phyloP scores from a whole-genome alignment of 2,888 invertebrate species.

The Rhamnusium bicolor region DNA sequence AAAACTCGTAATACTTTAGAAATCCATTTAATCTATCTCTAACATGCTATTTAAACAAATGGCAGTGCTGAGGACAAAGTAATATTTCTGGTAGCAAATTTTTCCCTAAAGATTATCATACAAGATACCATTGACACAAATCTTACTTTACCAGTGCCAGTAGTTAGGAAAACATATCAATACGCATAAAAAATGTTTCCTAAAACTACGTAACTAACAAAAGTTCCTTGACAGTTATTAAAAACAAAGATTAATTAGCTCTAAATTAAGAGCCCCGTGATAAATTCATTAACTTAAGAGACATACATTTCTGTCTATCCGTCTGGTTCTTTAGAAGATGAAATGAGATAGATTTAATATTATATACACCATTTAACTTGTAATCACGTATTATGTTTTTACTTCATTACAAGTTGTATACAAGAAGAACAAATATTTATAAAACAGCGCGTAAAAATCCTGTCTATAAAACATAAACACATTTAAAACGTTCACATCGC shows the following conservation, averaged over 20 bases:
- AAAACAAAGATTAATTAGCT: constrained; percentile 17
- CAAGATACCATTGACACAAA: no score
- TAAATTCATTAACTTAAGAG: constrained; percentile 20
- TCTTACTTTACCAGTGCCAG: neutral
- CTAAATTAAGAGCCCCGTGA: neutral
- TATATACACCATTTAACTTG: constrained; percentile 32
- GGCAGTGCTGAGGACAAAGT: no score
- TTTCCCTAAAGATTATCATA: no score
- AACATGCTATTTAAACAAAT: no score
- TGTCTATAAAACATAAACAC: constrained; percentile 58
- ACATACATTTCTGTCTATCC: constrained; percentile 11
- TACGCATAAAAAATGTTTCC: neutral
- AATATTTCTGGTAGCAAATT: no score
- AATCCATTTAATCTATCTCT: no score
- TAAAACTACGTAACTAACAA: constrained; percentile 9
- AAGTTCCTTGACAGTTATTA: constrained; percentile 20
- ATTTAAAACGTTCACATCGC: constrained; percentile 47
- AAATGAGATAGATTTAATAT: constrained; percentile 30
- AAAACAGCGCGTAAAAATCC: constrained; percentile 58
- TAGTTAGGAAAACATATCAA: neutral
- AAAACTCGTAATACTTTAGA: no score
- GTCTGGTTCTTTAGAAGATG: constrained; percentile 7
- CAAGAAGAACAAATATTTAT: constrained; percentile 61
- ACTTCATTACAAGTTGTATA: constrained; percentile 60
- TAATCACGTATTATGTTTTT: constrained; percentile 57